Evolutionary conservation across 2,888 invertebrate genomes (phyloP), one percentile per base, ranked within the genome.

Genomic region (Augiades crinisus): DNA sequence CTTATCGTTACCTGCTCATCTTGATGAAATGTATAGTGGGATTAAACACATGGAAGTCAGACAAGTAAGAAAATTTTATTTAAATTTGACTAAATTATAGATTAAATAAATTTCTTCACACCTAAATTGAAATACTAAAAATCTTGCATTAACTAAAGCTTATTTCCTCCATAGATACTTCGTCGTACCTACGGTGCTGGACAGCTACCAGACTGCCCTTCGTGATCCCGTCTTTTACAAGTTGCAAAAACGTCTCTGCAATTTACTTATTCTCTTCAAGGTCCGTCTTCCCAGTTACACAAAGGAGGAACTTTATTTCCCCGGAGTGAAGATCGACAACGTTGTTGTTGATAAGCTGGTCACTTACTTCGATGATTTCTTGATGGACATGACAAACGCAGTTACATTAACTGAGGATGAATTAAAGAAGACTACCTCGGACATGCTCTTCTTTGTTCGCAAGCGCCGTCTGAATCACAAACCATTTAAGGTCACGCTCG

Each of bases 211-310:
- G 65, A 93, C 94, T 2, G 91, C 92, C 63, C 78, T 94, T 59
- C 92, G 94, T 57, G 95, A 95, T 70, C 95, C 95, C n/a, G 90
- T 93, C 36, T 94, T 94, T 90, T 95, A 93, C 76, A 91, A 91
- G 58, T 78, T 94, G 54, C 92, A 92, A 69, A 92, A 93, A 73
- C 91, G 91, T 49, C 82, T 94, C 54, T 67, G 90, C 30, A 75
- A 90, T 55, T 85, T 88, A 45, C 90, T 92, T 67, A 76, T 84
- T 60, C 86, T 91, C 45, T 94, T 92, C 88, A 93, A 93, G 68
- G 67, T 78, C 56, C 88, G 89, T 58, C 76, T 93, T 33, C 86
- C 90, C 5, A 78, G 88, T 7, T 94, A 95, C 81, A 91, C 89
- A 7, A 83, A 83, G 46, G 90, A 92, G 24, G 92, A 94, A 61